These are phyloP conservation scores for Scyliorhinus canicula DNA, from an alignment of 2,797 vertebrate species.

Conservation along the genomic window DNA sequence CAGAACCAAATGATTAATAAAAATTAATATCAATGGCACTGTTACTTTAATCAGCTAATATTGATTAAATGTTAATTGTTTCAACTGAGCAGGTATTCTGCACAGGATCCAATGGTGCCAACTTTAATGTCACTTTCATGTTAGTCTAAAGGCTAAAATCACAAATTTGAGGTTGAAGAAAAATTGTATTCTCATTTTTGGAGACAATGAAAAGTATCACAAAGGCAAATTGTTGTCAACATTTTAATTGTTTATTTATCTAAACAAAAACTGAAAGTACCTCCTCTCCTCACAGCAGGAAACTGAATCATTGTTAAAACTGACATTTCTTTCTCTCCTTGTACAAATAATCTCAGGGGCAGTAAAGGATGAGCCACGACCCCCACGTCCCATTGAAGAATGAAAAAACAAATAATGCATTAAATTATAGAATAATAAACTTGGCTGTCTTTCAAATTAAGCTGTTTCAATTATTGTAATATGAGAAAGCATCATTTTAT, in stretches of 20 bases:
- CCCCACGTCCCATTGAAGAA: background rate
- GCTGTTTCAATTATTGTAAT: background rate
- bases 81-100: background rate
- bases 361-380: background rate
- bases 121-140: background rate
- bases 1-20: background rate
- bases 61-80: background rate
- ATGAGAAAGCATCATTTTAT: too few relatives aligned
- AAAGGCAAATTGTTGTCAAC: background rate
- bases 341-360: background rate
- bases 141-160: background rate
- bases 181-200: background rate
- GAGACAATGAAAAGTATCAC: background rate
- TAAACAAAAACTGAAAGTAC: background rate
- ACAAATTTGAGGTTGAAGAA: background rate
- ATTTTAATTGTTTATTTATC: background rate
- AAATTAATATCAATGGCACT: background rate
- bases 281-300: background rate
- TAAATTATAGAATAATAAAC: background rate
- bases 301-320: background rate
- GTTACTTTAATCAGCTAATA: background rate
- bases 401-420: background rate
- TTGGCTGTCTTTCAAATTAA: background rate
- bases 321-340: background rate
- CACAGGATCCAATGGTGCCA: background rate